Conservation (phyloP, 2,113 vertebrate species). For the Chiloscyllium plagiosum region DNA sequence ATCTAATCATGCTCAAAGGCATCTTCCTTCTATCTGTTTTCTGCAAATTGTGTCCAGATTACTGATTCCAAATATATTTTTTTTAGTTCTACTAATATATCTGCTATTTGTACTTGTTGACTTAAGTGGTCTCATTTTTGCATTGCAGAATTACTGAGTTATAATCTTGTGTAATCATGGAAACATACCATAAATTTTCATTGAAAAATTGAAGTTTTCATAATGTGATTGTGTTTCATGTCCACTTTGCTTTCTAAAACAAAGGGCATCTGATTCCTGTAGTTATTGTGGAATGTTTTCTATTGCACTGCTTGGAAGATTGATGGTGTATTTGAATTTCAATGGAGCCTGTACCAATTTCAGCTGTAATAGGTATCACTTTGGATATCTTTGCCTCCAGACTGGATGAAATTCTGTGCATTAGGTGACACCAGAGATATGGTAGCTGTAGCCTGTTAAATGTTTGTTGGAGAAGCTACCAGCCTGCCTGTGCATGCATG, state of each 20-base stretch:
- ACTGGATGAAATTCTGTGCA: background rate
- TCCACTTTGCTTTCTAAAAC: background rate
- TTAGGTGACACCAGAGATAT: background rate
- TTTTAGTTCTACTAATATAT: background rate
- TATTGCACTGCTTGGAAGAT: background rate
- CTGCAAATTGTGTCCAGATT: background rate
- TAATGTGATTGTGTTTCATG: background rate
- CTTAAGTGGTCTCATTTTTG: background rate
- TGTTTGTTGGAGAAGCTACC: background rate
- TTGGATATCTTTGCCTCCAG: background rate
- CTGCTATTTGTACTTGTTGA: background rate
- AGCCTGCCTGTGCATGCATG: background rate
- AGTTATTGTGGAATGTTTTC: background rate
- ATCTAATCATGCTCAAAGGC: background rate
- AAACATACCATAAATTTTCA: background rate
- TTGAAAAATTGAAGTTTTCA: background rate
- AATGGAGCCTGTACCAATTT: background rate
- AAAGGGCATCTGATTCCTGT: background rate
- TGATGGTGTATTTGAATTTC: background rate
- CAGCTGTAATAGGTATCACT: background rate
- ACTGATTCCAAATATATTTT: background rate
- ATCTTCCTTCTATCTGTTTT: background rate
- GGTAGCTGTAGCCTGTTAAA: background rate
- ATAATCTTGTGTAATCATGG: background rate
- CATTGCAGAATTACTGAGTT: background rate